Evolutionary conservation across 2,113 vertebrate species (phyloP), one percentile per base, ranked within the genome.

Genomic region (Scartelaos histophorus): DNA sequence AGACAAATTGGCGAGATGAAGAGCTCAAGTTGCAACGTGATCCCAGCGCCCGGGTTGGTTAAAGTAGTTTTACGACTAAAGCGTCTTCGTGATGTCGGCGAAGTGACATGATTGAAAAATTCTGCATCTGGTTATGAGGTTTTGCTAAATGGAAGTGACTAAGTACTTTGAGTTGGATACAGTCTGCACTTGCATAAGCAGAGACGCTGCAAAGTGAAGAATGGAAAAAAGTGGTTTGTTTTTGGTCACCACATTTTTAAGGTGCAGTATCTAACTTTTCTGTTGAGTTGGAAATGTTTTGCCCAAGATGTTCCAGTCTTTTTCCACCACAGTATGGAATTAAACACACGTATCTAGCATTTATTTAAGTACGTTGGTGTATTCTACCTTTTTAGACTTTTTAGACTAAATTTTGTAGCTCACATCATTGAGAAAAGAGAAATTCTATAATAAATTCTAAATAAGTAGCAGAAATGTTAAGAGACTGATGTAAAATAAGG

Each of bases 1-100:
- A 87, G 89, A 89, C 83, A 76, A 60, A 80, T 87, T 85, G 86
- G 76, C 76, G 70, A 72, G 51, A 85, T 67, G 82, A 85, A 80
- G 69, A 72, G 73, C 80, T 87, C 82, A 75, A 76, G 78, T 74
- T 78, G 80, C 74, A 61, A 76, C 69, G 74, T 38, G 62, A 83
- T 89, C 78, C 74, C 82, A 67, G 79, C 3, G 67, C 82, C 80
- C 38, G 56, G 79, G 75, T 79, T 62, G 69, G 78, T 87, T 82
- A 85, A 85, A 85, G 84, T 82, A 81, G 83, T 88, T 84, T n/a
- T 69, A 71, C 65, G 71, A 53, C 66, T 69, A 25, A 61, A 74
- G 72, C 74, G 81, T 76, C 80, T 79, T 25, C 68, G 43, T 81
- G 67, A 76, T 82, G 75, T 83, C 78, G 47, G 73, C 56, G 73